phyloP scores from a whole-genome alignment of 2,797 vertebrate species.

The Pipistrellus pygmaeus region DNA sequence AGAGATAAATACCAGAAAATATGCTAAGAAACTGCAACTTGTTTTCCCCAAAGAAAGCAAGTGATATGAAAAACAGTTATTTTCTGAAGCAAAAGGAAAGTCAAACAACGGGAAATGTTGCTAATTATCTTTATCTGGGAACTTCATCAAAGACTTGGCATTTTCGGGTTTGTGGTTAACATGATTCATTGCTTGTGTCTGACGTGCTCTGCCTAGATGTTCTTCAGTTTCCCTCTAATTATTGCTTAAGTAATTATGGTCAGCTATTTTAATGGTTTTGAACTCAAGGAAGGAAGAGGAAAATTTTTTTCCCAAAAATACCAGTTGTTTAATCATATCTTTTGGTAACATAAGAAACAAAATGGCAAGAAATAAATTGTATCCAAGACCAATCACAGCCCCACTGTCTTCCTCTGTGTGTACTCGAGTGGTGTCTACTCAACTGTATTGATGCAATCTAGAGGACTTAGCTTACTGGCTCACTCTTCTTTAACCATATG shows the following conservation, averaged over 20 bases:
- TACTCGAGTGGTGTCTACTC: background rate
- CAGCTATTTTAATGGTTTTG: slow-evolving; percentile 28
- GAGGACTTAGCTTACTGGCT: background rate
- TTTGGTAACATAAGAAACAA: slow-evolving; percentile 6
- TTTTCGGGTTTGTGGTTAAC: slow-evolving; percentile 56
- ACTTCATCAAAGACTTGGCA: slow-evolving; percentile 64
- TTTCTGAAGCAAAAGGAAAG: slow-evolving; percentile 24
- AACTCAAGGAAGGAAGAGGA: slow-evolving; percentile 29
- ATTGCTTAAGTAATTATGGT: slow-evolving; percentile 54
- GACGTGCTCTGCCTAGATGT: background rate
- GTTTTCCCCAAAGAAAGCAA: background rate
- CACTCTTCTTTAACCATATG: background rate
- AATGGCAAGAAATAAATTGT: background rate
- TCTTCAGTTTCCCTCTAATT: slow-evolving; percentile 65
- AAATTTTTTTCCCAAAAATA: background rate
- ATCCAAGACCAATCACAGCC: background rate
- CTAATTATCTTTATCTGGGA: slow-evolving; percentile 64
- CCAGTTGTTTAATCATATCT: background rate
- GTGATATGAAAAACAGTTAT: slow-evolving; percentile 15
- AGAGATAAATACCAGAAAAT: slow-evolving; percentile 47
- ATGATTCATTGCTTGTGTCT: slow-evolving; percentile 51
- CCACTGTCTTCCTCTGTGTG: background rate
- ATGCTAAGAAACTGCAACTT: background rate
- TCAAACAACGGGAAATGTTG: background rate
- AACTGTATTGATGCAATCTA: background rate